These are phyloP conservation scores for Erethizon dorsatum DNA, from an alignment of 2,797 vertebrate genomes.

Conservation along the genomic window DNA sequence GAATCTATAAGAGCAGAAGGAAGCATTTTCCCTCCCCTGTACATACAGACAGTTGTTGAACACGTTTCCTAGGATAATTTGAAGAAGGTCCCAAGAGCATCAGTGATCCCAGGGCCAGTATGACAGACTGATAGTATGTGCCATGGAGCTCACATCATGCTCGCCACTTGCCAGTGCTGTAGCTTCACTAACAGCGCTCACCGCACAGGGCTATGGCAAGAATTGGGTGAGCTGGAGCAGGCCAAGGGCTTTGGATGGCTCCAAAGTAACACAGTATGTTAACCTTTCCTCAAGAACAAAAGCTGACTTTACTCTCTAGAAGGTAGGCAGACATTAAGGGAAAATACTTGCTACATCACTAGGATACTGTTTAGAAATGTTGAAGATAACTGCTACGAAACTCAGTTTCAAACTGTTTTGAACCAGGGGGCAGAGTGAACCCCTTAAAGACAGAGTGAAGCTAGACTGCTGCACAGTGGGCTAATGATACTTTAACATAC, in stretches of 20 bases:
- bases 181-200: background rate
- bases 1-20: background rate
- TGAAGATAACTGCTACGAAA: background rate
- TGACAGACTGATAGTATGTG: background rate
- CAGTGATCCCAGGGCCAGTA: background rate
- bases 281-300: constrained; percentile 21
- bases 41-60: background rate
- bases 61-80: background rate
- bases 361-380: constrained; percentile 1
- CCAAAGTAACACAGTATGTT: background rate
- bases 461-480: background rate
- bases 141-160: background rate
- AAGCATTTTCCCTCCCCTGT: background rate
- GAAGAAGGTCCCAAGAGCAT: background rate
- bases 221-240: background rate
- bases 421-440: background rate
- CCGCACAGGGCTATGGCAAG: background rate
- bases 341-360: background rate
- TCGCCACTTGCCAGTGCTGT: background rate
- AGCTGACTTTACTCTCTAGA: background rate
- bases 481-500: background rate
- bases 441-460: background rate
- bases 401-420: constrained; percentile 1
- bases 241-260: background rate
- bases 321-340: background rate